Evolutionary conservation across 2,797 vertebrate genomes (phyloP).

Genomic region (Periophthalmus magnuspinnatus): DNA sequence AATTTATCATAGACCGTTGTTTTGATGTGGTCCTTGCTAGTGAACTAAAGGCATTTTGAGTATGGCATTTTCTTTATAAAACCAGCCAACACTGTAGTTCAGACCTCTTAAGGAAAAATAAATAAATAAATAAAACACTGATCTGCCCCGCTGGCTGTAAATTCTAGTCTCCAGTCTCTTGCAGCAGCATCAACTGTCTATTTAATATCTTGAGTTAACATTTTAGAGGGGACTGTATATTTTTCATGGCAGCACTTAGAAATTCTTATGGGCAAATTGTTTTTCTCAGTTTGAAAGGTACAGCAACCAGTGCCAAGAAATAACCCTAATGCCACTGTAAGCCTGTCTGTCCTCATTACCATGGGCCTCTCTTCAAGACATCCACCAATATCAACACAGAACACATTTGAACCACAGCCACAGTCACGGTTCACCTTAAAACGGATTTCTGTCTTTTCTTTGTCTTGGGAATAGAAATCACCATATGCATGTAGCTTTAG

Average conservation of each 20-base stretch:
- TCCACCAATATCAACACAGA: slow-evolving; percentile 3
- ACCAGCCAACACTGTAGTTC: neutral
- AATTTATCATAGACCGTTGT: too few species aligned
- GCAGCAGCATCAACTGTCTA: neutral
- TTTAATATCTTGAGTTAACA: neutral
- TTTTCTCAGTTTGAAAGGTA: neutral
- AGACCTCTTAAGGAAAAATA: too few species aligned
- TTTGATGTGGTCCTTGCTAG: too few species aligned
- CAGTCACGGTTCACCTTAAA: slow-evolving; percentile 2
- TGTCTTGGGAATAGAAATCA: slow-evolving; percentile 1
- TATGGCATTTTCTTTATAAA: neutral
- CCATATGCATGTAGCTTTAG: neutral
- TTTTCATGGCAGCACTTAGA: neutral
- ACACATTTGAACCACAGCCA: neutral
- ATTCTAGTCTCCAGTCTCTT: neutral
- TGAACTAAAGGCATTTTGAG: neutral
- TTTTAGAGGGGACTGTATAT: neutral
- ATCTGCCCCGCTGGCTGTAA: neutral
- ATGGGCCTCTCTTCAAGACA: neutral
- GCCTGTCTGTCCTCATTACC: slow-evolving; percentile 1
- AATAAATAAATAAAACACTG: neutral
- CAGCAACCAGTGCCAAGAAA: neutral
- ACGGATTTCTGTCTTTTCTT: neutral
- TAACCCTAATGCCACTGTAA: slow-evolving; percentile 1
- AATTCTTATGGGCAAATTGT: neutral